Conservation (phyloP, 1,140 invertebrate genomes). For the silkworm (Bombyx mori) region ASM3026992v2 NC_085116.1:5701501-5702000, state of each 20-base stretch:
- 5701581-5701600: neutral
- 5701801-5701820: conserved; percentile 37
- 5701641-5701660: no score
- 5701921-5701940: conserved; percentile 31
- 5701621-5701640: no score
- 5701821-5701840: conserved; percentile 51
- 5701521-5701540: conserved; percentile 63
- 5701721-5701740: conserved; percentile 25
- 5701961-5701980: conserved; percentile 13
- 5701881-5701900: conserved; percentile 42
- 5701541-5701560: conserved; percentile 33
- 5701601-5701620: no score
- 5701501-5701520: conserved; percentile 39
- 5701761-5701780: conserved; percentile 50
- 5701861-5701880: conserved; percentile 37
- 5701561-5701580: conserved; percentile 15
- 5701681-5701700: no score
- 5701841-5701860: conserved; percentile 36
- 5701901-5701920: conserved; percentile 46
- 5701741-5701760: conserved; percentile 62
- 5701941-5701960: conserved; percentile 41
- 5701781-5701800: conserved; percentile 40
- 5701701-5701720: neutral
- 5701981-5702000: conserved; percentile 34
- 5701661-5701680: no score